phyloP scores from a whole-genome alignment of 2,797 vertebrate species.

The Anolis apletophallus region DNA sequence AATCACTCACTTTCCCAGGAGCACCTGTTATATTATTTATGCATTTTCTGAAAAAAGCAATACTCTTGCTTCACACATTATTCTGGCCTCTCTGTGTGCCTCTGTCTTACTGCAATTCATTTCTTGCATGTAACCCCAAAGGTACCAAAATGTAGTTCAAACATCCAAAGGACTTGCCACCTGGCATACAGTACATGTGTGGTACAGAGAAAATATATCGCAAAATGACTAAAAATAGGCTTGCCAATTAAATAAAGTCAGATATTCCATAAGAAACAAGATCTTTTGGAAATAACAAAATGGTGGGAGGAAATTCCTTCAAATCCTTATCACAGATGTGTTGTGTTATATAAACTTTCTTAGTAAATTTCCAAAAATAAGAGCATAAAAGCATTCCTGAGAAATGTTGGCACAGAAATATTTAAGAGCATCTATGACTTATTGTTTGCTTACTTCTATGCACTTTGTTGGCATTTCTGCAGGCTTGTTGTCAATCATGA shows the following conservation, averaged over 20 bases:
- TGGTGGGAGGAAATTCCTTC: not conserved
- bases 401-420: accelerated
- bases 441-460: conserved; percentile 78
- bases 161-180: not conserved
- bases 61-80: not conserved
- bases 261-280: not conserved
- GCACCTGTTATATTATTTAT: conserved; percentile 13
- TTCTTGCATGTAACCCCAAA: not conserved
- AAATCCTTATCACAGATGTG: not conserved
- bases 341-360: not conserved
- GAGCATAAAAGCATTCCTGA: not conserved
- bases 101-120: not conserved
- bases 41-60: not conserved
- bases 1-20: not conserved
- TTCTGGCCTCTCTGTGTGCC: not conserved
- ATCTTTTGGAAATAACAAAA: not conserved
- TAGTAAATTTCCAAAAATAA: not conserved
- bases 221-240: not conserved
- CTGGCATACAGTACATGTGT: not conserved
- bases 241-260: not conserved
- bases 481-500: conserved; percentile 78
- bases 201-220: not conserved
- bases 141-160: not conserved
- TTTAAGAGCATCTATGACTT: not conserved
- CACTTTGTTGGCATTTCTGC: conserved; percentile 86